Evolutionary conservation across 2,113 vertebrate species (phyloP).

Genomic region (Cyphomyrus plagiostoma): DNA sequence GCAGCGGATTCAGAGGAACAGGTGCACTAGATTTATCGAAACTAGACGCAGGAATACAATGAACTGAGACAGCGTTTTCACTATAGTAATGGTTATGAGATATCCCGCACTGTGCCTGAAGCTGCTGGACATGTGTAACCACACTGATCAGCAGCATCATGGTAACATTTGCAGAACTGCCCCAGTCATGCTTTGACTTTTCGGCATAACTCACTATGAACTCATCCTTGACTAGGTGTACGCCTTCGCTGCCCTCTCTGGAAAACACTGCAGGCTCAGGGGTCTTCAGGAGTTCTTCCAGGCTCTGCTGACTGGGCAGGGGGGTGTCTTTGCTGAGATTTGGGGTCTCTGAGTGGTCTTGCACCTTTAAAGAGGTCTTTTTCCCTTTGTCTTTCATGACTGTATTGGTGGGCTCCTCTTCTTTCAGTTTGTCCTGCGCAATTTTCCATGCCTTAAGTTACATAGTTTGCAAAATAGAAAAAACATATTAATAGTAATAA

Average conservation of each 20-base stretch:
- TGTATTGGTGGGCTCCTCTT: conserved; percentile 55
- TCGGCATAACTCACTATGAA: conserved; percentile 48
- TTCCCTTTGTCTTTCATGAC: conserved; percentile 48
- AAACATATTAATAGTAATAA: background rate
- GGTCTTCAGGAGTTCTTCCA: conserved; percentile 39
- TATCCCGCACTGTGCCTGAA: background rate
- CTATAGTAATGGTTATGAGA: background rate
- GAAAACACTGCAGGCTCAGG: conserved; percentile 11
- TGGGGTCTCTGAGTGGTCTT: background rate
- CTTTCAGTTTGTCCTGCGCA: conserved; percentile 55
- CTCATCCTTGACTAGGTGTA: conserved; percentile 24
- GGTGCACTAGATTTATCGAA: background rate
- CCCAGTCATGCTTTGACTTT: background rate
- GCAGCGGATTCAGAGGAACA: background rate
- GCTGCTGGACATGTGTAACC: background rate
- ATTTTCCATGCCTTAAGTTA: conserved; percentile 66
- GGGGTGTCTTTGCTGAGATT: conserved; percentile 31
- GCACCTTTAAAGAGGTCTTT: conserved; percentile 34
- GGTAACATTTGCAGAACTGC: background rate
- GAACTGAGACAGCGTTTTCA: background rate
- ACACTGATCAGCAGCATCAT: background rate
- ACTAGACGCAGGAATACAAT: background rate
- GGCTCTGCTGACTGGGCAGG: conserved; percentile 24
- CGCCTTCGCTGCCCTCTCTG: background rate
- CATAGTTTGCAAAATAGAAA: background rate